phyloP scores from a whole-genome alignment of 2,888 invertebrate species.

The Standfussiana lucernea region DNA sequence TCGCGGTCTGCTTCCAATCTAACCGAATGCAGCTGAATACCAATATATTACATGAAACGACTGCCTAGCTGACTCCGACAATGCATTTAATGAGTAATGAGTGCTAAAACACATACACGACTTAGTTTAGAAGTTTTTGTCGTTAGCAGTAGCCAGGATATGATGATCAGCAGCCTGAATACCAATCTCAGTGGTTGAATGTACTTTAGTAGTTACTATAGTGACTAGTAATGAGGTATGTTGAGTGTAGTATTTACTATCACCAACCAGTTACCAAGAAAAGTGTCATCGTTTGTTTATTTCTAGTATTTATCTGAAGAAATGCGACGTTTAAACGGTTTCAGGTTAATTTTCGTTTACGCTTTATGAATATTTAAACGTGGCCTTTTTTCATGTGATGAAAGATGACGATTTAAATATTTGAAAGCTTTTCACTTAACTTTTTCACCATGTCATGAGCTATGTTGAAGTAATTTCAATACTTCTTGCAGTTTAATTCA shows the following conservation, averaged over 20 bases:
- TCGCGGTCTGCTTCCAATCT: not conserved
- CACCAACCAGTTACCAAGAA: conserved; percentile 30
- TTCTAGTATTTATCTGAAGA: not conserved
- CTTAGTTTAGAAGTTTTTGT: not conserved
- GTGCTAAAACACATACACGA: not conserved
- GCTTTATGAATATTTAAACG: not conserved
- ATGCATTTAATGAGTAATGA: not conserved
- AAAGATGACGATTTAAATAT: not conserved
- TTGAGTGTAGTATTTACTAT: conserved; percentile 54
- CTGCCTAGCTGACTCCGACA: not conserved
- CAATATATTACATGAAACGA: not conserved
- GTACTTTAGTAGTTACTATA: conserved; percentile 27
- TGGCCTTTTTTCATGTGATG: too few relatives aligned
- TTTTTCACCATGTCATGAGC: not conserved
- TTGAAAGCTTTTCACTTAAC: not conserved
- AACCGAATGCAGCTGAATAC: not conserved
- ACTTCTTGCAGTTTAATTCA: not conserved
- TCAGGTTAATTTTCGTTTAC: not conserved
- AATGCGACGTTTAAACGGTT: not conserved
- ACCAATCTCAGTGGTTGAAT: not conserved
- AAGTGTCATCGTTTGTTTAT: not conserved
- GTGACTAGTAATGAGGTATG: conserved; percentile 33
- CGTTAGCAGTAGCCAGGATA: not conserved
- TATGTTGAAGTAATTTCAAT: not conserved
- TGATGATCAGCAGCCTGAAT: not conserved